Base-by-base conservation (phyloP, 2,113 vertebrate genomes). In the Prietella phreatophila region DNA sequence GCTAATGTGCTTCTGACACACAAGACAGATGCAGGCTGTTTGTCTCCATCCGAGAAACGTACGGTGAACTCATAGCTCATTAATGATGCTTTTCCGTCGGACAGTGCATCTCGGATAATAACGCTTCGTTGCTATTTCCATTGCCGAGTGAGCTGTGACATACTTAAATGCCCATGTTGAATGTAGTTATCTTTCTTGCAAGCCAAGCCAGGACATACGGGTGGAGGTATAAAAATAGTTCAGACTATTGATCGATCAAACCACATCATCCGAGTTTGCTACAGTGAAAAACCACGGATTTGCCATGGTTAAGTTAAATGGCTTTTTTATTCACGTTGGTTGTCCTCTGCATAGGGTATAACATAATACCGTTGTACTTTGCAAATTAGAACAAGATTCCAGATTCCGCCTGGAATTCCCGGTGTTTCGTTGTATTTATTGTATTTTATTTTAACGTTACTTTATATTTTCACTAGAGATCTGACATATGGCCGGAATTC, bases 21-120 rank as follows among this genome's bases (percentile, higher is more conserved):
- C 79, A 42, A 84, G 53, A 61, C 83, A 42, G 73, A 80, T 73
- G 61, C 67, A 67, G 75, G 60, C 33, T 89, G 55, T 79, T 85
- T 75, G 42, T 69, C 63, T 84, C 15, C 33, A 7, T 88, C 84
- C 85, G 67, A 65, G 83, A 84, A 76, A 67, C 55, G 63, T 83
- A 53, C 7, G 15, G 14, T 20, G 60, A 53, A 56, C 56, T 47
- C 36, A 11, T 36, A 15, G 60, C 63, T 85, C 53, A 13, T 83
- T 82, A 82, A 78, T 25, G 50, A 42, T 47, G 15, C 25, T 50
- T 47, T 78, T 27, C 13, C 75, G 14, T 13, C 5, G 8, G 75
- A 78, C 42, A 50, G 4, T 78, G 11, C 42, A 78, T 1, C 14
- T 78, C 13, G 14, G 42, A n/a, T 78, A 17, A 78, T 50, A 76